Conservation (phyloP, 2,113 vertebrate species). For the Channa argus region DNA sequence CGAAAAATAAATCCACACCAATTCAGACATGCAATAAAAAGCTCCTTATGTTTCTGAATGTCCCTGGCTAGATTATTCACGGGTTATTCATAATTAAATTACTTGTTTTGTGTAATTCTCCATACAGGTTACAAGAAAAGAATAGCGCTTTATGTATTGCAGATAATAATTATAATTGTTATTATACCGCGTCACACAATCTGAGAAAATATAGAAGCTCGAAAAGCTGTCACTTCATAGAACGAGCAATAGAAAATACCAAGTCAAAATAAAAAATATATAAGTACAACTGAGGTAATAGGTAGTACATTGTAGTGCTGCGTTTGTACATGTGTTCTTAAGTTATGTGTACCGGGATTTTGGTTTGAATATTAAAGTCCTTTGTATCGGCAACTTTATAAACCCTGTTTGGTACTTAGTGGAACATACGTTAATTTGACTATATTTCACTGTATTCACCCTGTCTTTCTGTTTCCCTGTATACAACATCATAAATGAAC, state of each 20-base stretch:
- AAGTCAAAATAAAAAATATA: constrained; percentile 38
- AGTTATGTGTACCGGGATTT: constrained; percentile 68
- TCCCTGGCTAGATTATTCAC: constrained; percentile 65
- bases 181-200: constrained; percentile 67
- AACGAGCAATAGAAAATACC: constrained; percentile 64
- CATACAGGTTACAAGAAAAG: constrained; percentile 65
- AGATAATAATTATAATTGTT: constrained; percentile 55
- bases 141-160: constrained; percentile 58
- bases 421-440: constrained; percentile 8
- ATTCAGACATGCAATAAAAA: constrained; percentile 76
- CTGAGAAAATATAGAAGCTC: constrained; percentile 68
- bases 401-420: constrained; percentile 41
- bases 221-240: constrained; percentile 76
- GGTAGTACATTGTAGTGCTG: constrained; percentile 78
- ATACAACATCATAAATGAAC: constrained; percentile 49
- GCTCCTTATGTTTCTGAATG: constrained; percentile 62
- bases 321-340: constrained; percentile 68
- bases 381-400: constrained; percentile 53
- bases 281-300: constrained; percentile 82
- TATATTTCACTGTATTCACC: constrained; percentile 4
- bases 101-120: constrained; percentile 35
- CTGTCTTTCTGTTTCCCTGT: constrained; percentile 47
- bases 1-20: constrained; percentile 58
- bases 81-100: constrained; percentile 67
- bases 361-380: constrained; percentile 64